Conservation (phyloP, 2,888 invertebrate genomes). For the Acronicta leporina region DNA sequence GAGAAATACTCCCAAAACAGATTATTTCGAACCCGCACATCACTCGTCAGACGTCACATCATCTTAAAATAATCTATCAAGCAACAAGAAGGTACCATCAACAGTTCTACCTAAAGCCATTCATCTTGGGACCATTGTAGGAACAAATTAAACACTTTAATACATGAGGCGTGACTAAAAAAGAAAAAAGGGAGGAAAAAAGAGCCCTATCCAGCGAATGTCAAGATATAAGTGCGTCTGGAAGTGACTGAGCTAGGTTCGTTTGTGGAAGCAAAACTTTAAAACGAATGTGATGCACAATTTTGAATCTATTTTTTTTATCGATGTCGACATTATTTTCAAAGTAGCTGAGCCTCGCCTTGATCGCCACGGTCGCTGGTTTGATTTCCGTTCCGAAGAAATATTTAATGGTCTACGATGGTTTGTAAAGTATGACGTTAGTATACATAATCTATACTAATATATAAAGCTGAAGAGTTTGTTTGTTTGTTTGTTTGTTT, state of each 20-base stretch:
- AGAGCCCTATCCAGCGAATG: constrained; percentile 33
- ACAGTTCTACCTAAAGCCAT: constrained; percentile 67
- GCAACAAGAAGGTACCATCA: constrained; percentile 56
- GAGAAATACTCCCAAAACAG: constrained; percentile 7
- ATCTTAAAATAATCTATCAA: constrained; percentile 75
- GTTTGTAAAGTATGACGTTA: too few species aligned
- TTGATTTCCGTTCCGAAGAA: too few species aligned
- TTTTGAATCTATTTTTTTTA: too few species aligned
- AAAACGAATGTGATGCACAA: background rate
- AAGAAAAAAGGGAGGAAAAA: constrained; percentile 66
- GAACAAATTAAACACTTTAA: constrained; percentile 88
- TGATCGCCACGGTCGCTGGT: too few species aligned
- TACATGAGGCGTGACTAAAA: constrained; percentile 86
- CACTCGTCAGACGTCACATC: constrained; percentile 72
- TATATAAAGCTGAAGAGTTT: too few species aligned
- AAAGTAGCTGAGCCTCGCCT: too few species aligned
- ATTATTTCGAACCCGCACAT: constrained; percentile 45
- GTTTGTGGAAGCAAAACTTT: background rate
- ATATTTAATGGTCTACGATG: too few species aligned
- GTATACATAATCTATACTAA: too few species aligned
- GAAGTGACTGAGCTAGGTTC: constrained; percentile 22
- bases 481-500: too few species aligned
- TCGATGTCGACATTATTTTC: too few species aligned
- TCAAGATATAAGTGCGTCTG: constrained; percentile 26
- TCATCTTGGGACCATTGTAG: constrained; percentile 76